phyloP scores from a whole-genome alignment of 2,888 invertebrate genomes.

The Cataglyphis albicans region DNA sequence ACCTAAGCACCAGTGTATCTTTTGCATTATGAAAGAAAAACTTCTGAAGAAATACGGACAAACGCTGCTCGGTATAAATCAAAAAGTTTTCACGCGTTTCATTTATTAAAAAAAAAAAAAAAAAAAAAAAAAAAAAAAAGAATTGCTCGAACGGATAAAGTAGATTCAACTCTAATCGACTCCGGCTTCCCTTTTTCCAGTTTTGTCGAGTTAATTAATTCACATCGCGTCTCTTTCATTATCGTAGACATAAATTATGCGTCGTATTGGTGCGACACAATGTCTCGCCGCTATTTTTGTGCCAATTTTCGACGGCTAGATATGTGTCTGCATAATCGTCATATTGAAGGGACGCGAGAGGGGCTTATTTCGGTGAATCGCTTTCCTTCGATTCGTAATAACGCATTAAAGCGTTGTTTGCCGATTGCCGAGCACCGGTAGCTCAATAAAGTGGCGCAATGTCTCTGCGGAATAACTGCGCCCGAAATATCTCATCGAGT shows the following conservation, averaged over 20 bases:
- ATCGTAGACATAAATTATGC: constrained; percentile 75
- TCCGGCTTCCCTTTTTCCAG: constrained; percentile 59
- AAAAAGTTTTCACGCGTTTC: constrained; percentile 49
- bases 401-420: constrained; percentile 41
- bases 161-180: constrained; percentile 65
- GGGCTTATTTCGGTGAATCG: constrained; percentile 19
- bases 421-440: background rate
- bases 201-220: constrained; percentile 74
- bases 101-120: background rate
- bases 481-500: constrained; percentile 36
- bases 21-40: constrained; percentile 55
- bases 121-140: background rate
- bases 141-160: constrained; percentile 41
- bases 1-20: constrained; percentile 46
- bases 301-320: constrained; percentile 31
- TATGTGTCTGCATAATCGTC: constrained; percentile 38
- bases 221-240: constrained; percentile 73
- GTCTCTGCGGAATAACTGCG: constrained; percentile 17
- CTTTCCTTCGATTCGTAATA: constrained; percentile 30
- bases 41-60: constrained; percentile 48
- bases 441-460: background rate
- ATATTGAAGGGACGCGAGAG: background rate
- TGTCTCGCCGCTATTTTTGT: constrained; percentile 66
- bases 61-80: constrained; percentile 49
- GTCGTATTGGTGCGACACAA: constrained; percentile 66